phyloP scores from a whole-genome alignment of 64 coral and sea anemone species.

The Dendrophyllia cribrosa region DNA sequence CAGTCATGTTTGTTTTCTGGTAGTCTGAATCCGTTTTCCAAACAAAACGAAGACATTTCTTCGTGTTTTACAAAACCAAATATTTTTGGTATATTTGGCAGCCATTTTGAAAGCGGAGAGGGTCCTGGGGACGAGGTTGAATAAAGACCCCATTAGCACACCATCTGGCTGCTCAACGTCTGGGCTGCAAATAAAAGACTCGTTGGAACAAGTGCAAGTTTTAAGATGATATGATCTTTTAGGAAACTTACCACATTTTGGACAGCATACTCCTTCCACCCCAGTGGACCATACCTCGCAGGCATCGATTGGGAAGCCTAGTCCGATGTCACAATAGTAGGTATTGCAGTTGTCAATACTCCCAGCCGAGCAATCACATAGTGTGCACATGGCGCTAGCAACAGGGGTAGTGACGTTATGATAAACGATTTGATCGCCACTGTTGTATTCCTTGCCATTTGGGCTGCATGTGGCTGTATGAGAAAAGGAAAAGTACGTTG shows the following conservation, averaged over 20 bases:
- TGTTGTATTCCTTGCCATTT: neutral
- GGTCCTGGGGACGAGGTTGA: no score
- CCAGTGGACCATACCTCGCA: neutral
- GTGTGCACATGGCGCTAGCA: neutral
- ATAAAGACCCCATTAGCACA: no score
- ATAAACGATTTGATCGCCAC: slow-evolving; percentile 1
- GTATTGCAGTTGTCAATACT: neutral
- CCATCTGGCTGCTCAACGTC: no score
- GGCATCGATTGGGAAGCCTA: neutral
- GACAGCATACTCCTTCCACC: slow-evolving; percentile 19
- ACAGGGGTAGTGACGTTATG: slow-evolving; percentile 6
- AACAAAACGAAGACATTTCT: no score
- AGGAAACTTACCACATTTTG: neutral
- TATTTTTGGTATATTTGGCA: no score
- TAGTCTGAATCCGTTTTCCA: no score
- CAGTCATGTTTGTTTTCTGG: no score
- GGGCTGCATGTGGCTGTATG: neutral
- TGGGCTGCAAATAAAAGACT: no score
- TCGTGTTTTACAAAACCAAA: no score
- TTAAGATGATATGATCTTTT: no score
- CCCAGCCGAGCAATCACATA: neutral
- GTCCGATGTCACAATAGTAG: neutral
- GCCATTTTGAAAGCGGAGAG: no score
- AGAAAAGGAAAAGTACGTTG: neutral
- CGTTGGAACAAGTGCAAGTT: no score